Evolutionary conservation across 2,797 vertebrate genomes (phyloP).

Genomic region (Phataginus tricuspis): DNA sequence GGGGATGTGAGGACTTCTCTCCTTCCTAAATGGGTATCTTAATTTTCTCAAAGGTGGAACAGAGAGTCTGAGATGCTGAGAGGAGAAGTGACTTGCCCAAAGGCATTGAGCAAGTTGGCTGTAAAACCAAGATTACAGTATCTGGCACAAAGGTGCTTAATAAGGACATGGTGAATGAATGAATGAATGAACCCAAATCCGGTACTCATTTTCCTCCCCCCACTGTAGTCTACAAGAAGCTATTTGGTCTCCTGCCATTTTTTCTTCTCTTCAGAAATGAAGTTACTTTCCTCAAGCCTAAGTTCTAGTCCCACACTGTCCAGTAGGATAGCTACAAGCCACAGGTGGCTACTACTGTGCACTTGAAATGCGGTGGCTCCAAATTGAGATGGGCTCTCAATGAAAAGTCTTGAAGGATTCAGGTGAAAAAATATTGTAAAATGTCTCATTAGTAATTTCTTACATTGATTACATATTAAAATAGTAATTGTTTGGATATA

Average conservation of each 20-base stretch:
- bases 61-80: neutral
- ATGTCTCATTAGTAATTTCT: neutral
- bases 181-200: neutral
- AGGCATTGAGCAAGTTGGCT: neutral
- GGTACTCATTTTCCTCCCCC: neutral
- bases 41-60: conserved; percentile 15
- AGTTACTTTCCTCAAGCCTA: neutral
- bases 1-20: neutral
- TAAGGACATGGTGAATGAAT: neutral
- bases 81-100: neutral
- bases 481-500: neutral
- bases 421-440: neutral
- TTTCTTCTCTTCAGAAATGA: neutral
- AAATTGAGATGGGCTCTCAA: neutral
- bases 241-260: neutral
- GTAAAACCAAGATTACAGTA: neutral
- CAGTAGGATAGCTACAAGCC: neutral
- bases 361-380: neutral
- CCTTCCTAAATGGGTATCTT: neutral
- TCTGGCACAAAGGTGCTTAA: neutral
- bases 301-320: neutral
- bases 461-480: neutral
- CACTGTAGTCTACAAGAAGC: neutral
- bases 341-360: neutral
- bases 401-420: conserved; percentile 9